Evolutionary conservation across 2,113 vertebrate species (phyloP), one percentile per base, ranked within the genome.

Genomic region (Opisthocomus hoazin): DNA sequence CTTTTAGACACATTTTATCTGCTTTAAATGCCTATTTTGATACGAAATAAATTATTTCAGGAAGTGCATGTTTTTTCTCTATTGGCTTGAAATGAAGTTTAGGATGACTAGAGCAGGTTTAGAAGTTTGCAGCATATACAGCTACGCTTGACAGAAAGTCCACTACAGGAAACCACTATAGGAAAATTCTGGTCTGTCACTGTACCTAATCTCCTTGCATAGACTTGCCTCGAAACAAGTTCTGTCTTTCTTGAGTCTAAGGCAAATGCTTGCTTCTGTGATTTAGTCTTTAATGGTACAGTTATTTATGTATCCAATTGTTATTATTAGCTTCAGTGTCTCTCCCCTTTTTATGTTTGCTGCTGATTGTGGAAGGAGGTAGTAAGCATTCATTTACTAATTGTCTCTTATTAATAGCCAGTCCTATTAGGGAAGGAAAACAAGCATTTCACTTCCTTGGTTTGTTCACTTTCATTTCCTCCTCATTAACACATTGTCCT

Each of bases 341-440:
- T 89, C 48, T 89, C 39, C 10, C 17, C 17, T 90, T 84, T 74
- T 90, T 41, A 81, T 70, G n/a, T 94, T 95, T 93, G 56, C 61
- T 89, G 77, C 81, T 97, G 96, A 95, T 93, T 96, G 80, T 94
- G 90, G 87, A 95, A 93, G 89, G 57, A 93, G 73, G 50, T 81
- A 75, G 83, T 84, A 81, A 94, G 77, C 32, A 87, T 84, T 94
- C 20, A 96, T 93, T 96, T 92, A 94, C 15, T 96, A 96, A 96
- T 95, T 92, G 76, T 87, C 88, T 93, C 58, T 90, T 94, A 95
- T 90, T 96, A 93, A 93, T 75, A 94, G 13, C 61, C 86, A 92
- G 41, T 76, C 43, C 36, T 89, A 82, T 90, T 87, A 95, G 10
- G 36, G 29, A 87, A 88, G 36, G 43, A 92, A 97, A 96, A 84